Evolutionary conservation across 2,113 vertebrate genomes (phyloP), one percentile per base, ranked within the genome.

Genomic region (Coryphaenoides rupestris): DNA sequence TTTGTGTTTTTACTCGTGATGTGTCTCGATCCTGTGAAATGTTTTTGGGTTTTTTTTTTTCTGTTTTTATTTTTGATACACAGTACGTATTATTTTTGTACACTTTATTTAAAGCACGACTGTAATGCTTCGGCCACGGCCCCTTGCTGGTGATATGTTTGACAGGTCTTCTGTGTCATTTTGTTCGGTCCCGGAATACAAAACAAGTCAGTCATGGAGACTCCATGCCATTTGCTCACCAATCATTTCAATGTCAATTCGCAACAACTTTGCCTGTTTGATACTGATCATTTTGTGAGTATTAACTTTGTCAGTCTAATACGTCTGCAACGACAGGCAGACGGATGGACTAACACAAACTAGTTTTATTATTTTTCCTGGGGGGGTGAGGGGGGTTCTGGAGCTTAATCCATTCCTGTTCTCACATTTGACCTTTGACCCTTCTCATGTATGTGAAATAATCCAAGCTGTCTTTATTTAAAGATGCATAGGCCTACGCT

Each of bases 401-500:
- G 13, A 40, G 33, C 68, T 59, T 65, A 49, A 55, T 57, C 61
- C 58, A 28, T 69, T 76, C 63, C 49, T 60, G 24, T 65, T 33
- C 7, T 5, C 24, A 40, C 33, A 40, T 40, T 40, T 40, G 33
- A 40, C 33, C 33, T 40, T 7, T 54, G 52, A 74, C 62, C 46
- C 72, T 65, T 76, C 59, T 26, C 15, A 14, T 63, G 55, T 71
- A 74, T 68, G 70, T 64, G 10, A 78, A 76, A 76, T 75, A 78
- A 78, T 79, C 68, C 64, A 62, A 68, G 49, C 75, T 74, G 69
- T 76, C 77, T 87, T 82, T 74, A 74, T 83, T 70, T 40, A 40
- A 81, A 82, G 84, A 86, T 81, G 77, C 77, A 83, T 86, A n/a
- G n/a, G n/a, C n/a, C n/a, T n/a, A 83, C 73, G 21, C 56, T 86